Percentiles rank a stretch among this genome's conserved stretches.
Evolutionary conservation across 2,888 invertebrate species (phyloP).

Genomic region (Incurvaria masculella): DNA sequence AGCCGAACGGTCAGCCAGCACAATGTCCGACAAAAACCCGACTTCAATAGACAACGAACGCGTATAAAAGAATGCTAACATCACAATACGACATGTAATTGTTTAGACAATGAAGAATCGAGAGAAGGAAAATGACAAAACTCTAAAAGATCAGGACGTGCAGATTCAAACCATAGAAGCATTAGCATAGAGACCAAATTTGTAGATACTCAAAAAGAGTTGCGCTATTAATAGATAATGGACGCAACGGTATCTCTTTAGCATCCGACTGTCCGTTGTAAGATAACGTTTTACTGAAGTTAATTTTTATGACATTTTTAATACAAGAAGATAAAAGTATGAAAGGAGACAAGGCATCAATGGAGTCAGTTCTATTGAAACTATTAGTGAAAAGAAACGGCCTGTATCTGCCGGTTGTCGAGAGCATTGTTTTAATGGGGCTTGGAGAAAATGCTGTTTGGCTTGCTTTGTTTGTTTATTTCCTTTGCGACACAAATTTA

Average conservation of each 20-base stretch:
- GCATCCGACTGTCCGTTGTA: neutral
- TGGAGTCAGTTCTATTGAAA: neutral
- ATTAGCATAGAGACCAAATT: neutral
- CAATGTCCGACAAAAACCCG: conserved; percentile 31
- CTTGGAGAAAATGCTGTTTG: neutral
- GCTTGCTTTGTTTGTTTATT: neutral
- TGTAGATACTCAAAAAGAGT: too few species aligned
- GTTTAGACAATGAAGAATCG: conserved; percentile 41
- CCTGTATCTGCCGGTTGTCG: too few species aligned
- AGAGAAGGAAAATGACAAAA: neutral
- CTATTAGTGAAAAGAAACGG: neutral
- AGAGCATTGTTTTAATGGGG: neutral
- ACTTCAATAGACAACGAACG: conserved; percentile 46
- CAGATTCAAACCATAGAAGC: neutral
- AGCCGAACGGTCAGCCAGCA: conserved; percentile 14
- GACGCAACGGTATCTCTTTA: neutral
- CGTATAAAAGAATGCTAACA: conserved; percentile 40
- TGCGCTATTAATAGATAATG: neutral
- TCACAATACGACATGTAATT: conserved; percentile 50
- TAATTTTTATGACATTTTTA: conserved; percentile 48
- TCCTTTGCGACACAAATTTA: neutral
- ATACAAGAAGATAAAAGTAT: conserved; percentile 35
- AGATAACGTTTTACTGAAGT: conserved; percentile 22
- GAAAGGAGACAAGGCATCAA: conserved; percentile 27
- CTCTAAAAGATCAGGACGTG: too few species aligned